A percentile compares a stretch with the other conserved stretches of the same genome.
Conservation (phyloP, 2,888 invertebrate species). For the Epiblema foenella region DNA sequence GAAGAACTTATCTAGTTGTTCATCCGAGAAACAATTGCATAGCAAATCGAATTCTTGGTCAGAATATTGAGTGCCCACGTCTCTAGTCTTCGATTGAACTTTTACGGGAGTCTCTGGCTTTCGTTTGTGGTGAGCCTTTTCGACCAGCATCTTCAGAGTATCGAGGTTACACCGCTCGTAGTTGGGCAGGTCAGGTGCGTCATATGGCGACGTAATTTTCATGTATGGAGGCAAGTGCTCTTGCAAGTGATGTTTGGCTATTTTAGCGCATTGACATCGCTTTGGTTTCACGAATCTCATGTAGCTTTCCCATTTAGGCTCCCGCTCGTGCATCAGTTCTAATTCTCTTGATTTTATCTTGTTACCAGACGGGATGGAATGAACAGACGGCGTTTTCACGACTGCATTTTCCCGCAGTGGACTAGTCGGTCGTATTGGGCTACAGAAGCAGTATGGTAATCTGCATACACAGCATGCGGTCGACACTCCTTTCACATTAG, state of each 20-base stretch:
- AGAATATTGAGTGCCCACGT: conserved; percentile 62
- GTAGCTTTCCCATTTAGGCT: conserved; percentile 72
- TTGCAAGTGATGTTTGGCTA: conserved; percentile 65
- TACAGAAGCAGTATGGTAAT: conserved; percentile 65
- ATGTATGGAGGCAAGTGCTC: conserved; percentile 74
- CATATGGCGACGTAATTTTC: conserved; percentile 64
- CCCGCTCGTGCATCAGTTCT: conserved; percentile 63
- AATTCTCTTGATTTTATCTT: conserved; percentile 56
- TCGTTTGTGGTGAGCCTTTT: conserved; percentile 54
- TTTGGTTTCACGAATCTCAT: conserved; percentile 60
- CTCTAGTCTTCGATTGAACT: conserved; percentile 56
- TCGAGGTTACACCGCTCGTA: conserved; percentile 65
- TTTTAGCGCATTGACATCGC: conserved; percentile 64
- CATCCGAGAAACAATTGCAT: conserved; percentile 70
- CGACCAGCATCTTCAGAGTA: conserved; percentile 62
- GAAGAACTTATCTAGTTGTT: conserved; percentile 57
- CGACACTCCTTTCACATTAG: conserved; percentile 59
- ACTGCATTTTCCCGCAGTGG: conserved; percentile 31
- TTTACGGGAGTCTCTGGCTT: conserved; percentile 47
- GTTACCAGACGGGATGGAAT: conserved; percentile 51
- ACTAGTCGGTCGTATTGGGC: conserved; percentile 48
- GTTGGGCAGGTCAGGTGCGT: conserved; percentile 61
- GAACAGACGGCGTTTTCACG: conserved; percentile 44
- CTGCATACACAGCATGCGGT: conserved; percentile 62
- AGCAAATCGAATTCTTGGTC: conserved; percentile 64